phyloP scores from a whole-genome alignment of 2,888 invertebrate genomes.

The Amiota minor region DNA sequence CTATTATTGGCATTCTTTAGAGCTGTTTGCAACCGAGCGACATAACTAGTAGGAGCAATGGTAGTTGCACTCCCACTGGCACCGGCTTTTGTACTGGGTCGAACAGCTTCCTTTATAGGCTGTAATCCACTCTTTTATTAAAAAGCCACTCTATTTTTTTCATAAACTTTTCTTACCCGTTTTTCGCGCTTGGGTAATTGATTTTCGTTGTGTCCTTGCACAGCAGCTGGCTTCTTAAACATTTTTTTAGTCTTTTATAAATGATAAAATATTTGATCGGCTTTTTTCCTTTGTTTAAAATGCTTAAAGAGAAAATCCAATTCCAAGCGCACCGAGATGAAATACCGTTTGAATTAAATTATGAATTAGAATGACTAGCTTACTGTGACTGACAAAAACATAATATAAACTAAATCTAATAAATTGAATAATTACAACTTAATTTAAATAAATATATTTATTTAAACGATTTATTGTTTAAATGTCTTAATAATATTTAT shows the following conservation, averaged over 20 bases:
- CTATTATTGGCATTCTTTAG: not conserved
- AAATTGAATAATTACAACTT: not conserved
- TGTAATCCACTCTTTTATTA: constrained; percentile 39
- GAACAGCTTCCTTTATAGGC: constrained; percentile 29
- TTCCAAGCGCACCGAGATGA: constrained; percentile 52
- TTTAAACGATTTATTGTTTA: no score
- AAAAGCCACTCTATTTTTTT: no score
- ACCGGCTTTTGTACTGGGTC: constrained; percentile 30
- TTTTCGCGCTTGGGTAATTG: constrained; percentile 32
- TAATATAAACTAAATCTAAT: not conserved
- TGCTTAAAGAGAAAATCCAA: constrained; percentile 47
- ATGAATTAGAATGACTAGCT: constrained; percentile 13
- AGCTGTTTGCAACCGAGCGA: constrained; percentile 38
- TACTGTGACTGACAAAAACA: not conserved
- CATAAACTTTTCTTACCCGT: not conserved
- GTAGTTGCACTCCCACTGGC: not conserved
- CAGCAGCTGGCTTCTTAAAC: constrained; percentile 51
- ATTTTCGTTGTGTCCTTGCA: constrained; percentile 57
- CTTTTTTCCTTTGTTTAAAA: constrained; percentile 1
- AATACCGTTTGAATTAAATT: constrained; percentile 61
- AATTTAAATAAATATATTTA: no score
- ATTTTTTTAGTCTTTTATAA: constrained; percentile 35
- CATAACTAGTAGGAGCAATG: constrained; percentile 16
- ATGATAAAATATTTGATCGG: no score
- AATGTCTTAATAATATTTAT: no score